Percentiles rank a stretch among this genome's conserved stretches.
phyloP scores from a whole-genome alignment of 2,888 invertebrate species.

The Dione vanillae region DNA sequence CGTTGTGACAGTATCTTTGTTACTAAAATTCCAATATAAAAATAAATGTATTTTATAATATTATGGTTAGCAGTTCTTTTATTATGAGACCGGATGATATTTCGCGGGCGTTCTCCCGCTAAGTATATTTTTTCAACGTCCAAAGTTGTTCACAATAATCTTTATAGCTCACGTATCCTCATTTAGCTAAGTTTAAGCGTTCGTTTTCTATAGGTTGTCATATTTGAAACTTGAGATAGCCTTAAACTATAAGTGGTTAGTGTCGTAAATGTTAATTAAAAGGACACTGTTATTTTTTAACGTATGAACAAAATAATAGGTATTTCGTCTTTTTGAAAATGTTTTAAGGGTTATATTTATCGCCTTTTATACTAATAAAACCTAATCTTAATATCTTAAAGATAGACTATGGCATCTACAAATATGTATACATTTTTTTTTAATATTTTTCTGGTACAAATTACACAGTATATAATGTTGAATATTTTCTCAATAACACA shows the following conservation, averaged over 20 bases:
- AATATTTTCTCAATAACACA: slow-evolving; percentile 13
- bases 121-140: slow-evolving; percentile 28
- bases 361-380: too few relatives aligned
- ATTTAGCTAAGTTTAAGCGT: slow-evolving; percentile 32
- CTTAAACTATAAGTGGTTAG: slow-evolving; percentile 32
- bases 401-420: too few relatives aligned
- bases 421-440: background rate
- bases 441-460: background rate
- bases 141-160: slow-evolving; percentile 44
- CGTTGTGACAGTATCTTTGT: slow-evolving; percentile 59
- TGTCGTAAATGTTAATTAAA: slow-evolving; percentile 45
- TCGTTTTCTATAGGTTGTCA: slow-evolving; percentile 40
- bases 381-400: too few relatives aligned
- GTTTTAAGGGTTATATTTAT: background rate
- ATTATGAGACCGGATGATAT: slow-evolving; percentile 54
- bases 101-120: slow-evolving; percentile 27
- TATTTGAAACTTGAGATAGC: slow-evolving; percentile 42
- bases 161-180: slow-evolving; percentile 45
- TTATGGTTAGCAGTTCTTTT: slow-evolving; percentile 54
- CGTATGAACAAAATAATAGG: too few relatives aligned
- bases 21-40: slow-evolving; percentile 53
- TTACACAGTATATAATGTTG: background rate
- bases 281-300: slow-evolving; percentile 30
- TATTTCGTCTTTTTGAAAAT: slow-evolving; percentile 13
- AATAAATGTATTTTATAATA: slow-evolving; percentile 54